phyloP scores from a whole-genome alignment of 2,888 invertebrate species.

The Carcina quercana region DNA sequence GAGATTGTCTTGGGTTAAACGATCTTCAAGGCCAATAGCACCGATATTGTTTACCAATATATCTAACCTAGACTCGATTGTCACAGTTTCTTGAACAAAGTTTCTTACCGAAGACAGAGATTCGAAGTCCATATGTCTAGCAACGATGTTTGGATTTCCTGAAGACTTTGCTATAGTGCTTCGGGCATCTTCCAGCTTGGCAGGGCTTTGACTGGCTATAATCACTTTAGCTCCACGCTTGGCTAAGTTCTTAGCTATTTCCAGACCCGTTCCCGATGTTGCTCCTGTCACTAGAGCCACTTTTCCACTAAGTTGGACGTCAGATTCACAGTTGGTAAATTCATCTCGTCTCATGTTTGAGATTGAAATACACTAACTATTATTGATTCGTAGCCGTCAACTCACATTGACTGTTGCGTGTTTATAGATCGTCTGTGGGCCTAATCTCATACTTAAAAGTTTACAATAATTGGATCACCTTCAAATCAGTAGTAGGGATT shows the following conservation, averaged over 20 bases:
- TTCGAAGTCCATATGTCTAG: conserved; percentile 61
- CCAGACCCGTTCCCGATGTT: conserved; percentile 46
- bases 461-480: too few relatives aligned
- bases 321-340: conserved; percentile 37
- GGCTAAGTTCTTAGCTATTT: conserved; percentile 53
- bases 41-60: conserved; percentile 67
- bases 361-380: too few relatives aligned
- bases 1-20: conserved; percentile 73
- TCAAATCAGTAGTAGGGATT: too few relatives aligned
- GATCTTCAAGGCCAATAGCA: conserved; percentile 50
- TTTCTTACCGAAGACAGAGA: conserved; percentile 67
- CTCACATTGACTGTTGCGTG: too few relatives aligned
- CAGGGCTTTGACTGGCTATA: conserved; percentile 64
- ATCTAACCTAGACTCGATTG: conserved; percentile 60
- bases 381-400: too few relatives aligned
- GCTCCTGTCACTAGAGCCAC: conserved; percentile 56
- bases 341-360: conserved; percentile 29
- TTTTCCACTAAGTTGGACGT: conserved; percentile 38
- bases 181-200: conserved; percentile 31
- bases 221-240: conserved; percentile 72
- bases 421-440: too few relatives aligned
- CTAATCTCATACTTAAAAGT: too few relatives aligned
- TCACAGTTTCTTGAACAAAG: conserved; percentile 72
- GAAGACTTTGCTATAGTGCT: conserved; percentile 28
- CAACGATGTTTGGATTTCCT: conserved; percentile 30